Evolutionary conservation across 2,888 invertebrate genomes (phyloP), one percentile per base, ranked within the genome.

Genomic region (Notodonta ziczac): DNA sequence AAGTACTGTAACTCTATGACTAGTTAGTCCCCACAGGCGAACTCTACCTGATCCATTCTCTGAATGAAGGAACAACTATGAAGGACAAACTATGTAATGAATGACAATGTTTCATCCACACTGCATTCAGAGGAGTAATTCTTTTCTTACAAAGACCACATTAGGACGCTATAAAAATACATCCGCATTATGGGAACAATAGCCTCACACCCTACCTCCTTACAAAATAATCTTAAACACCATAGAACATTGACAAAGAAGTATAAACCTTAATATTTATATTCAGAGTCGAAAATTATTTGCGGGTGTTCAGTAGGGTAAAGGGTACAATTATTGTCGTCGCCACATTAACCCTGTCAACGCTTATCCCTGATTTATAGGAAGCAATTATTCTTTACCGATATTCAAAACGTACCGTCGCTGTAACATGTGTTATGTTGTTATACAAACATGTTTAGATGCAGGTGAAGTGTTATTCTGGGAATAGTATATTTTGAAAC

Each of bases 341-440:
- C 84, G 76, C 78, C 78, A 69, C 76, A 81, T 89, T 88, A 90
- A 84, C 84, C 87, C 89, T 88, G 89, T 90, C 88, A 85, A 74
- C 84, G 84, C 80, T 80, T 81, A 81, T 82, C 86, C 84, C 86
- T 92, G 91, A 91, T 91, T 90, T 89, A 91, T 88, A 62, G 80
- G 69, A 56, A 74, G 79, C 82, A 82, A 89, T 91, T 86, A 87
- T 81, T 86, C 81, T 78, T 66, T 60, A 62, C 66, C 76, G 74
- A 67, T 69, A 70, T 75, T 72, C 70, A 72, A 72, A 67, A 69
- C 66, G 74, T 63, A 64, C 69, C 73, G 73, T 57, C 63, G 62
- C 71, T 65, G 66, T 71, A 77, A 77, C 79, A 78, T 77, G 76
- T 78, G 74, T 76, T 76, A 65, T 78, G 78, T 77, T 82, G 76